Evolutionary conservation across 2,888 invertebrate genomes (phyloP).

Genomic region (Aphodius granarius): DNA sequence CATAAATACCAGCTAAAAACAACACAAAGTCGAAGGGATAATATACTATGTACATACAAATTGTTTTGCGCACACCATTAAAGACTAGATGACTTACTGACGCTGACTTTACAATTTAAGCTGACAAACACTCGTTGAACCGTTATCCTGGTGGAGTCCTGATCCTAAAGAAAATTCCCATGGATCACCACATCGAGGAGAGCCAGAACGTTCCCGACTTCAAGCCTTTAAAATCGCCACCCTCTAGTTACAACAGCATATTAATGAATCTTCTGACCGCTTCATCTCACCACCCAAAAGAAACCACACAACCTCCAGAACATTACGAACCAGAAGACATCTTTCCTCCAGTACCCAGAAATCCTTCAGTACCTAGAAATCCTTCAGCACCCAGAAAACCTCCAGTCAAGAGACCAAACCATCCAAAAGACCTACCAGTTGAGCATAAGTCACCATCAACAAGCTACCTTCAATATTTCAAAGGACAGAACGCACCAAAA

Average conservation of each 20-base stretch:
- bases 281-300: slow-evolving; percentile 19
- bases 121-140: not conserved
- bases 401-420: not conserved
- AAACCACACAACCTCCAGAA: not conserved
- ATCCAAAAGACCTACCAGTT: not conserved
- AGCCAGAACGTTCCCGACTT: slow-evolving; percentile 37
- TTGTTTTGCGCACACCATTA: not conserved
- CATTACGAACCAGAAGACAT: not conserved
- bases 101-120: not conserved
- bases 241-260: slow-evolving; percentile 6
- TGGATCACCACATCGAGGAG: slow-evolving; percentile 28
- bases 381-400: not conserved
- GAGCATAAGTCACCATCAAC: slow-evolving; percentile 4
- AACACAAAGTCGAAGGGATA: too few relatives aligned
- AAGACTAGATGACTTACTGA: not conserved
- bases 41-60: too few relatives aligned
- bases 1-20: too few relatives aligned
- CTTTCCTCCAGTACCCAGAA: not conserved
- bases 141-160: slow-evolving; percentile 45
- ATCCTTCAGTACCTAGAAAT: too few relatives aligned
- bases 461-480: slow-evolving; percentile 21
- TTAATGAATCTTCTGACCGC: slow-evolving; percentile 18
- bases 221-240: slow-evolving; percentile 36
- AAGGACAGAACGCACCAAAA: not conserved
- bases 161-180: slow-evolving; percentile 49